Evolutionary conservation across 2,113 vertebrate species (phyloP), one percentile per base, ranked within the genome.

Genomic region (Toxostoma redivivum): DNA sequence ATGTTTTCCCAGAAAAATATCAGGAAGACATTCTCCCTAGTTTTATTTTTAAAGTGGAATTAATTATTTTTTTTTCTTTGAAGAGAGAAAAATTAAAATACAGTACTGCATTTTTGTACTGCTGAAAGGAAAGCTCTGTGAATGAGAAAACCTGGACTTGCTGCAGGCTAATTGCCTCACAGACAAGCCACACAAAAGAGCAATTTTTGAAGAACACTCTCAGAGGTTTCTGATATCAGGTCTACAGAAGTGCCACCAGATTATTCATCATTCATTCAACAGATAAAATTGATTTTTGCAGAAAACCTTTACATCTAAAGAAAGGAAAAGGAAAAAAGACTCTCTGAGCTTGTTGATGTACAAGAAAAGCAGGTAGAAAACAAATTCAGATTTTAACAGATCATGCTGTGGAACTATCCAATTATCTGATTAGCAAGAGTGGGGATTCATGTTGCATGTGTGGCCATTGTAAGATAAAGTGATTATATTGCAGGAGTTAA

Each of bases 281-380:
- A 73, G 21, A 50, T 9, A 71, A 92, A 87, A 96, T 47, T 70
- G 79, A 85, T 90, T 96, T 94, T 80, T 81, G 37, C 81, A 73
- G 74, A 71, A 95, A 90, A 77, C 50, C 58, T 94, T 80, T 57
- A 70, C 38, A 62, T 70, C 38, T 90, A 77, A 92, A 45, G 33
- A 27, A 65, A 89, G 14, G 11, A 40, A 53, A 77, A 77, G 37
- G 27, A 44, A 47, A 67, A 64, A 85, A 47, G 12, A 14, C 7
- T n/a, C 13, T 48, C 31, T 66, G 35, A 54, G 61, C 28, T 65
- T 42, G 11, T 30, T 58, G 54, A 65, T 54, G 38, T 58, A 38
- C 9, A 6, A 70, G 62, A 76, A 90, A 87, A 92, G 4, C 10
- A 61, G 33, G 24, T 47, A 51, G 58, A 82, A 92, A 92, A 82